Conservation (phyloP, 2,113 vertebrate genomes). For the Podocnemis expansa region DNA sequence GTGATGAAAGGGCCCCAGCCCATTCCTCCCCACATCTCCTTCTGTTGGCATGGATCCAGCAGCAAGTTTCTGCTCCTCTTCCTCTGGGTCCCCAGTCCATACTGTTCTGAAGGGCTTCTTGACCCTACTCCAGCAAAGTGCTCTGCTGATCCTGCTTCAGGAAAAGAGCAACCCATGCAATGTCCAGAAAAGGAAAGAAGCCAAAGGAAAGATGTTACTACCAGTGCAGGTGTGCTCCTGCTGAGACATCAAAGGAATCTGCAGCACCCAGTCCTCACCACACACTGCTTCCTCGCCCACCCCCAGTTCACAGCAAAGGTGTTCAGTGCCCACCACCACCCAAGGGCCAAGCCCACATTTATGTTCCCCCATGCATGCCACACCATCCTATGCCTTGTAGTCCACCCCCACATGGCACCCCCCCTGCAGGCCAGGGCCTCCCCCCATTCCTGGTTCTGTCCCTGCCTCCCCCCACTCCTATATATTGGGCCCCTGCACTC, state of each 20-base stretch:
- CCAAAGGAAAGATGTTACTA: background rate
- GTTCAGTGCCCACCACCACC: background rate
- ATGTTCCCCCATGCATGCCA: no score
- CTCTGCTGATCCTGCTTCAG: background rate
- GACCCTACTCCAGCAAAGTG: no score
- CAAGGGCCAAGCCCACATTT: background rate
- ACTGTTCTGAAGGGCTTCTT: background rate
- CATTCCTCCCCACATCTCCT: background rate
- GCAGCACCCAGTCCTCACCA: background rate
- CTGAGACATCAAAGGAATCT: background rate
- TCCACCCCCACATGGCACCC: background rate
- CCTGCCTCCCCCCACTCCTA: no score
- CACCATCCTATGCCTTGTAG: background rate
- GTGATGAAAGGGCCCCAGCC: no score
- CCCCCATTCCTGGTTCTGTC: no score
- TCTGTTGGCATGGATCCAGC: background rate
- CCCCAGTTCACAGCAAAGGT: no score
- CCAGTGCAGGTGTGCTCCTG: background rate
- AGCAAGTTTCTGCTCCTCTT: background rate
- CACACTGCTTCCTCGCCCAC: background rate
- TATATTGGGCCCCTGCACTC: background rate
- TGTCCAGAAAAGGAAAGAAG: background rate
- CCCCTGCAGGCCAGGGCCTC: no score
- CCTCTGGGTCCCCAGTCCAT: background rate
- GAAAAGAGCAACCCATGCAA: background rate